Conservation (phyloP, 1,140 invertebrate species). For the Drosophila gunungcola region DNA sequence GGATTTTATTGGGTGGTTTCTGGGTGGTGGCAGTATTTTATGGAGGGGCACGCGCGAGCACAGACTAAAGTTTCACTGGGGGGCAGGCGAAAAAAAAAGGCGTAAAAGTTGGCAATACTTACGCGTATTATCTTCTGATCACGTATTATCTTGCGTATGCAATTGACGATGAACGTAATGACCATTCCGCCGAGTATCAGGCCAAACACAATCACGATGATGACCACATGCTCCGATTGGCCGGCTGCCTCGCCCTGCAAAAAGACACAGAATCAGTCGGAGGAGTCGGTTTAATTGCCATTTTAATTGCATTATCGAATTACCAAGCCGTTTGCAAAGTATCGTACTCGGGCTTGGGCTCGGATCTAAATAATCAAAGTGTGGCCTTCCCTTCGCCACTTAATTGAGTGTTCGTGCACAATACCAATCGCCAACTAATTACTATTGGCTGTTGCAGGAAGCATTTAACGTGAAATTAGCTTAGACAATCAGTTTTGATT, state of each 20-base stretch:
- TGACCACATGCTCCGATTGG: conserved; percentile 90
- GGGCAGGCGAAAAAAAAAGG: no score
- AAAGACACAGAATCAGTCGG: not conserved
- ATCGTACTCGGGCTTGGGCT: not conserved
- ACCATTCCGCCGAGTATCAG: conserved; percentile 94
- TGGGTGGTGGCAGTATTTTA: conserved; percentile 14
- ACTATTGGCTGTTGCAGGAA: not conserved
- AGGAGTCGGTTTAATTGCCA: not conserved
- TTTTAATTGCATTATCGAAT: conserved; percentile 13
- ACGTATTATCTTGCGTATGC: conserved; percentile 91
- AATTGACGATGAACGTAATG: conserved; percentile 93
- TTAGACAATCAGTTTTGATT: not conserved
- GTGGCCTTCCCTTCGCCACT: not conserved
- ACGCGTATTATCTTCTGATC: conserved; percentile 94
- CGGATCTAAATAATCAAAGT: conserved; percentile 5
- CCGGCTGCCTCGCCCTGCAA: conserved; percentile 52
- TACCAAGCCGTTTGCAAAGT: conserved; percentile 2
- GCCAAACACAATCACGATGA: conserved; percentile 95
- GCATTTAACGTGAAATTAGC: not conserved
- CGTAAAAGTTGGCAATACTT: conserved; percentile 64
- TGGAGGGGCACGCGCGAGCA: conserved; percentile 29
- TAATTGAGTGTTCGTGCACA: not conserved
- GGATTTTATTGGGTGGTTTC: conserved; percentile 4
- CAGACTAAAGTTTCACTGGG: conserved; percentile 11
- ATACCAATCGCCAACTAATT: not conserved